Percentiles rank a stretch among this genome's conserved stretches.
These are phyloP conservation scores for Drepana arcuata DNA, from an alignment of 1,140 invertebrate genomes.

Conservation along the genomic window DNA sequence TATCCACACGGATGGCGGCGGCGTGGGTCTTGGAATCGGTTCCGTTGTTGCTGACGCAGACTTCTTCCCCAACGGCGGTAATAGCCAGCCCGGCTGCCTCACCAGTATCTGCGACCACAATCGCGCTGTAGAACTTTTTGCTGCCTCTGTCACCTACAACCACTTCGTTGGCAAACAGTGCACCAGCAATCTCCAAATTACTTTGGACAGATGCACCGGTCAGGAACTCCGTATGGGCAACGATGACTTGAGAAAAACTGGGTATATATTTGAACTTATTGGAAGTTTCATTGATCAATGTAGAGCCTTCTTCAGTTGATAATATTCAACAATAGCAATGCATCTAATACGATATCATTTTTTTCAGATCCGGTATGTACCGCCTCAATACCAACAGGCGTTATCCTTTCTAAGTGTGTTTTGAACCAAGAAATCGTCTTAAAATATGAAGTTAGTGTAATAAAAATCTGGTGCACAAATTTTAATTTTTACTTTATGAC, in stretches of 20 bases:
- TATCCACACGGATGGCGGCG: slow-evolving; percentile 76
- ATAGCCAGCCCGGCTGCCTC: slow-evolving; percentile 59
- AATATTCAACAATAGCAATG: no score
- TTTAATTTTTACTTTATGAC: no score
- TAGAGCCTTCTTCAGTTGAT: no score
- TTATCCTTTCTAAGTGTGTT: no score
- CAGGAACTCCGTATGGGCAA: slow-evolving; percentile 27
- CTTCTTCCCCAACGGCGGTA: slow-evolving; percentile 86
- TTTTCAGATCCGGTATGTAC: no score
- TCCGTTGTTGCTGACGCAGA: slow-evolving; percentile 74
- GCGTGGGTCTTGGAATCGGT: slow-evolving; percentile 54
- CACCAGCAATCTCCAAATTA: slow-evolving; percentile 18
- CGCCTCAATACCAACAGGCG: no score
- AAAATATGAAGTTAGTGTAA: no score
- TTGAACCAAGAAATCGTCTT: no score
- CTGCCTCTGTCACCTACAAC: slow-evolving; percentile 35
- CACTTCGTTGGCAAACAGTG: slow-evolving; percentile 29
- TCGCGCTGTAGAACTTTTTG: slow-evolving; percentile 75
- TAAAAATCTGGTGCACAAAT: no score
- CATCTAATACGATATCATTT: no score
- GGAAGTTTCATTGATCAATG: no score
- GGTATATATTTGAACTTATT: no score
- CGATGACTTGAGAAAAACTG: slow-evolving; percentile 21
- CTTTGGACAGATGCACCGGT: slow-evolving; percentile 26
- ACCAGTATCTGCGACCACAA: slow-evolving; percentile 74